Percentiles rank a stretch among this genome's conserved stretches.
Evolutionary conservation across 2,797 vertebrate species (phyloP).

Genomic region (Gambusia yucatana): DNA sequence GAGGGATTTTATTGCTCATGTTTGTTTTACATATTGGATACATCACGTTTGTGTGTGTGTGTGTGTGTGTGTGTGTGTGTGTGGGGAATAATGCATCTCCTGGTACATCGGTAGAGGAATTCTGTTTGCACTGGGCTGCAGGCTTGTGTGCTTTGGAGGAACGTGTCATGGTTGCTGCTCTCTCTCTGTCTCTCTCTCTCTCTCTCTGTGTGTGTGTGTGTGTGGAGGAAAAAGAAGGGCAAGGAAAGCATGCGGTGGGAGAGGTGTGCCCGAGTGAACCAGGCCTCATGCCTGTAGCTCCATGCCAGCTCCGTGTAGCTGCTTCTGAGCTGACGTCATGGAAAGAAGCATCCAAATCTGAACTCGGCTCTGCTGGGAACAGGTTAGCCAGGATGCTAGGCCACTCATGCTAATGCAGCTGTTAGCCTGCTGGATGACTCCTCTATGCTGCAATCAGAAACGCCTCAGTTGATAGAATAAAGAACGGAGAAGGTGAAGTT

Average conservation of each 20-base stretch:
- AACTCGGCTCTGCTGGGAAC: slow-evolving; percentile 60
- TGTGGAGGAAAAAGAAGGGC: not conserved
- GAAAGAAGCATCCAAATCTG: slow-evolving; percentile 76
- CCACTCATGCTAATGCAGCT: slow-evolving; percentile 1
- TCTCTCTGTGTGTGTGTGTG: not conserved
- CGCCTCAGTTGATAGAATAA: not conserved
- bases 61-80: slow-evolving; percentile 2
- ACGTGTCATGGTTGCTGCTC: slow-evolving; percentile 1
- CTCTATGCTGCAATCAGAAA: not conserved
- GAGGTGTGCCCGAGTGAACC: slow-evolving; percentile 59
- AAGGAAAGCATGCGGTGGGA: slow-evolving; percentile 15
- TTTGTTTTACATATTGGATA: slow-evolving; percentile 15
- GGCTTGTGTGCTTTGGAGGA: slow-evolving; percentile 19
- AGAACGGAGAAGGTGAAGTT: not conserved
- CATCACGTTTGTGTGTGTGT: slow-evolving; percentile 5
- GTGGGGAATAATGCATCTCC: slow-evolving; percentile 26
- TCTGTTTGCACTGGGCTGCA: slow-evolving; percentile 52
- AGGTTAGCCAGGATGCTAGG: slow-evolving; percentile 19
- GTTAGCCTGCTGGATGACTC: not conserved
- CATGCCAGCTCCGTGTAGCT: slow-evolving; percentile 64
- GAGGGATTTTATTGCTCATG: slow-evolving; percentile 25
- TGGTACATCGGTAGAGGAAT: slow-evolving; percentile 43
- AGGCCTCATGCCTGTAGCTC: slow-evolving; percentile 56
- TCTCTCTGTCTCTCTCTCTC: not conserved
- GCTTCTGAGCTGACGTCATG: slow-evolving; percentile 76